Evolutionary conservation across 2,888 invertebrate genomes (phyloP).

Genomic region (Schizotus pectinicornis): DNA sequence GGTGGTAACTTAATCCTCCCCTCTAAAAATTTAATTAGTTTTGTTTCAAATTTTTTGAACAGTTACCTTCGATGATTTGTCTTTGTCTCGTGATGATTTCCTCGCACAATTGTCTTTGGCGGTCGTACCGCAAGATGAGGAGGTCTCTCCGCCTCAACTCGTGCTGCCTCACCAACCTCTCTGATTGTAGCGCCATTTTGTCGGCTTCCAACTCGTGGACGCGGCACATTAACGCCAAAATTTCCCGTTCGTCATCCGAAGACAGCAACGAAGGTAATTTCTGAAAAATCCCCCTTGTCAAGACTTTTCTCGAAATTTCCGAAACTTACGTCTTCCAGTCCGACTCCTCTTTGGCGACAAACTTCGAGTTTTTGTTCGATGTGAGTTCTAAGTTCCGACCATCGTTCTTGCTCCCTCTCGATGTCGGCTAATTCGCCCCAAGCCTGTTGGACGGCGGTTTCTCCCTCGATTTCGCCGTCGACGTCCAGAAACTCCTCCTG

Average conservation of each 20-base stretch:
- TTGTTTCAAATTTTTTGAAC: background rate
- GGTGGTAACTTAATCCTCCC: slow-evolving; percentile 72
- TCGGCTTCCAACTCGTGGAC: slow-evolving; percentile 95
- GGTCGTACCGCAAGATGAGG: slow-evolving; percentile 80
- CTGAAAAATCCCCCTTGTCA: no score
- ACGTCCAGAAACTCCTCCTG: slow-evolving; percentile 47
- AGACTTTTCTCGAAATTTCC: no score
- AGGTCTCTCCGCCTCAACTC: slow-evolving; percentile 85
- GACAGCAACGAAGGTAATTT: slow-evolving; percentile 84
- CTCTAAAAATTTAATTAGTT: slow-evolving; percentile 59
- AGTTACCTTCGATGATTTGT: slow-evolving; percentile 79
- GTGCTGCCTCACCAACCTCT: slow-evolving; percentile 83
- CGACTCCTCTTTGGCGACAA: slow-evolving; percentile 78
- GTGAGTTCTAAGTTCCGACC: slow-evolving; percentile 74
- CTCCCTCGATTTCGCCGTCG: slow-evolving; percentile 62
- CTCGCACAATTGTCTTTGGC: slow-evolving; percentile 86
- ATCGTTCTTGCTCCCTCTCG: slow-evolving; percentile 84
- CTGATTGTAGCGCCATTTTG: slow-evolving; percentile 90
- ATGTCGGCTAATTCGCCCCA: slow-evolving; percentile 85
- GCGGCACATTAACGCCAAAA: slow-evolving; percentile 84
- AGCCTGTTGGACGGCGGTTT: slow-evolving; percentile 77
- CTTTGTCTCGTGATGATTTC: slow-evolving; percentile 91
- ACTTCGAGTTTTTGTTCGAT: slow-evolving; percentile 83
- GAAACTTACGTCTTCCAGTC: slow-evolving; percentile 81
- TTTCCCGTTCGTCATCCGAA: slow-evolving; percentile 89